Base-by-base conservation (phyloP, 2,888 invertebrate genomes). In the Beris morrisii region DNA sequence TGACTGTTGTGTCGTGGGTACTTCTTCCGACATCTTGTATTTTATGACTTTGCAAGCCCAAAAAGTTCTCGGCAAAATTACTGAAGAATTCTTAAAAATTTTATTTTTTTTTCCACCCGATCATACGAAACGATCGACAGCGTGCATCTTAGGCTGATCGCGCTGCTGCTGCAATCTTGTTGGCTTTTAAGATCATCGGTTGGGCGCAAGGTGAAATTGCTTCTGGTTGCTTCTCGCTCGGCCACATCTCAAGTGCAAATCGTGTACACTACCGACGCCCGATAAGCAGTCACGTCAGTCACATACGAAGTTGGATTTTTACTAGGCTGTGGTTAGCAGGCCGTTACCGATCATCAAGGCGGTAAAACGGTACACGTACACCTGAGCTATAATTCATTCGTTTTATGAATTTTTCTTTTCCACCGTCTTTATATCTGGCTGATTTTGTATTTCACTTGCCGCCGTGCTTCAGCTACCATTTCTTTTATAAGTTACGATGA, bases 301-400 rank as follows among this genome's bases (percentile, higher is more conserved):
- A 28, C 11, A 52, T 52, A 12, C 15, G 5, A 11, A 15, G 15
- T 28, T 28, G 30, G 4, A 28, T 52, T 52, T 15, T 38, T 9
- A 7, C 28, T 31, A 12, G 31, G 15, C 30, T 53, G 53, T 53
- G 53, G 53, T 53, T 53, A 53, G 30, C 53, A 53, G 53, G 53
- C 53, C 53, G 53, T 53, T 53, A 53, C 53, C 38, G 15, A 28
- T 11, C 30, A 28, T 28, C 52, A 52, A 52, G 30, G 31, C 5
- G 12, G 31, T 12, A 30, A 30, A 53, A 53, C 53, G 53, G 53
- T 53, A 53, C 53, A 53, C 53, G 53, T 53, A 53, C 53, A 53
- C 53, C 28, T 22, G 28, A 53, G 31, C 15, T 30, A 53, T 22
- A 53, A 53, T 28, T 53, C 53, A 53, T 53, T 30, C 31, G 30